phyloP scores from a whole-genome alignment of 53 echinoderm and acorn worm species.

The Antedon mediterranea region DNA sequence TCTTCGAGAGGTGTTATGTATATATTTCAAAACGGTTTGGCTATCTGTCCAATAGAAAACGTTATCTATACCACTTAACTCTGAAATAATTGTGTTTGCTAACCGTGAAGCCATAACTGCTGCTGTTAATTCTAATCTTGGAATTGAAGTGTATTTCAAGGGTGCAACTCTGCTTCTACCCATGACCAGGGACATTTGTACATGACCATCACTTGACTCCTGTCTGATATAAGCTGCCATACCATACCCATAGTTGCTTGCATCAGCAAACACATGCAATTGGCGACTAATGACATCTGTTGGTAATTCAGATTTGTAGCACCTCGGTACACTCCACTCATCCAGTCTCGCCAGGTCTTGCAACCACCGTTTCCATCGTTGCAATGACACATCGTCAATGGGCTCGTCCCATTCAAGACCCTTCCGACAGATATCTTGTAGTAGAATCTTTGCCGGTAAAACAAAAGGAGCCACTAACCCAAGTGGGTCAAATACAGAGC shows the following conservation, averaged over 20 bases:
- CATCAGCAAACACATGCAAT: constrained; percentile 28
- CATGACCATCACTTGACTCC: constrained; percentile 1
- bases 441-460: constrained; percentile 12
- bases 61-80: not conserved
- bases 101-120: constrained; percentile 21
- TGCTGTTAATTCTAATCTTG: constrained; percentile 25
- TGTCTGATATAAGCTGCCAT: constrained; percentile 22
- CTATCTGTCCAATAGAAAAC: constrained; percentile 3
- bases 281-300: constrained; percentile 4
- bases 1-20: constrained; percentile 6
- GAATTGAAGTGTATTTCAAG: constrained; percentile 21
- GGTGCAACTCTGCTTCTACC: constrained; percentile 28
- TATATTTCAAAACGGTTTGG: constrained; percentile 8
- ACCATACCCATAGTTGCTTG: constrained; percentile 33
- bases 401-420: constrained; percentile 12
- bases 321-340: constrained; percentile 18
- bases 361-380: constrained; percentile 26
- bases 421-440: constrained; percentile 12
- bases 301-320: constrained; percentile 10
- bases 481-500: constrained; percentile 16
- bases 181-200: constrained; percentile 20
- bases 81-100: not conserved
- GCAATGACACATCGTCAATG: not conserved
- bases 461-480: constrained; percentile 12
- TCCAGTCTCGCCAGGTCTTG: constrained; percentile 17